Percentiles rank a stretch among this genome's conserved stretches.
These are phyloP conservation scores for Porites lutea DNA, from an alignment of 64 coral and sea anemone genomes.

Conservation along the genomic window DNA sequence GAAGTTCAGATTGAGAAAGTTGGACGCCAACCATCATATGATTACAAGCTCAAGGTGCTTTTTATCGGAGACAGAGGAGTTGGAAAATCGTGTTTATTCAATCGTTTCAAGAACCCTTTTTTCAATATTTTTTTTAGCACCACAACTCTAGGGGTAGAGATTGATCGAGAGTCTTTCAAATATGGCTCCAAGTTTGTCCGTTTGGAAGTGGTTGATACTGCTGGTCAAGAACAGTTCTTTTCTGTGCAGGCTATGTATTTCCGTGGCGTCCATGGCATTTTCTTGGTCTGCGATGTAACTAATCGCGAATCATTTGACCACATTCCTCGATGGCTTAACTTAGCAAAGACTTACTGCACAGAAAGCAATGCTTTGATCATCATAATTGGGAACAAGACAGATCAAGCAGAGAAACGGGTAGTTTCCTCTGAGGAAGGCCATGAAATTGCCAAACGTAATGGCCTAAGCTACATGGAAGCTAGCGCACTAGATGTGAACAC, in stretches of 20 bases:
- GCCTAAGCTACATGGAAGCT: conserved; percentile 69
- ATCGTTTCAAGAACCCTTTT: conserved; percentile 70
- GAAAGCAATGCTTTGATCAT: conserved; percentile 57
- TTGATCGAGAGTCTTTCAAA: conserved; percentile 54
- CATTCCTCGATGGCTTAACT: conserved; percentile 66
- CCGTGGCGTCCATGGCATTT: conserved; percentile 78
- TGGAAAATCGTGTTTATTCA: conserved; percentile 89
- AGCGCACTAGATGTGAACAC: conserved; percentile 64
- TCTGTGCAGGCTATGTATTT: conserved; percentile 71
- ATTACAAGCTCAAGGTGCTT: conserved; percentile 87
- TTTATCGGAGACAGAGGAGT: conserved; percentile 86
- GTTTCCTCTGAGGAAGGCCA: conserved; percentile 45
- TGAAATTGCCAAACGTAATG: conserved; percentile 52
- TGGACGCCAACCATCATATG: conserved; percentile 31
- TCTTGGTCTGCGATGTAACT: conserved; percentile 87
- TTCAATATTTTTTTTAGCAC: conserved; percentile 59
- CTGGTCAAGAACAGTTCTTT: conserved; percentile 80
- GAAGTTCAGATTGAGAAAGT: conserved; percentile 43
- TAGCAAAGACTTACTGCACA: conserved; percentile 52
- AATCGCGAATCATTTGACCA: conserved; percentile 55
- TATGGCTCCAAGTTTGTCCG: conserved; percentile 67
- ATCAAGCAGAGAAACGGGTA: conserved; percentile 26
- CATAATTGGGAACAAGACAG: conserved; percentile 83
- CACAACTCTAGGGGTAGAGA: conserved; percentile 66
- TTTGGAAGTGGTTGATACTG: conserved; percentile 74